Evolutionary conservation across 2,797 vertebrate genomes (phyloP).

Genomic region (Anguilla obscura): DNA sequence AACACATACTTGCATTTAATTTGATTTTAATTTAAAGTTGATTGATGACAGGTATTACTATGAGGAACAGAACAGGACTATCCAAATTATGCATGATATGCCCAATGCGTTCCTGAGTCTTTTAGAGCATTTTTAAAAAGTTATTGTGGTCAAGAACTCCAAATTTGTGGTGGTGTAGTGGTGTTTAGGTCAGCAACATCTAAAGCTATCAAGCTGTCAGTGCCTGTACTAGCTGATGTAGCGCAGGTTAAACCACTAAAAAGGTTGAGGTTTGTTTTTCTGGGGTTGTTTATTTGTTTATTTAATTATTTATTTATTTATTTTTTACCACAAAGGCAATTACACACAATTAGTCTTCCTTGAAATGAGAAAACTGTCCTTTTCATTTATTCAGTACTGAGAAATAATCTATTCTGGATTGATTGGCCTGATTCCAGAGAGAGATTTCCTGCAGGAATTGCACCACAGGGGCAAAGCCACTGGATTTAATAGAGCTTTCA

Average conservation of each 20-base stretch:
- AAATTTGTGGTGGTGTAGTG: neutral
- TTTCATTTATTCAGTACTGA: neutral
- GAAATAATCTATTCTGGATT: neutral
- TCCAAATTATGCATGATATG: too few species aligned
- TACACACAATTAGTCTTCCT: neutral
- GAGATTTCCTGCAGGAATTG: neutral
- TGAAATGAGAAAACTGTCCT: too few species aligned
- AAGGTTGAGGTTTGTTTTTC: neutral
- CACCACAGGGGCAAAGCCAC: neutral
- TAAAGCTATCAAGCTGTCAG: neutral
- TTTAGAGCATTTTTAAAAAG: too few species aligned
- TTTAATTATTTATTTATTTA: too few species aligned
- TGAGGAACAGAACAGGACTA: too few species aligned
- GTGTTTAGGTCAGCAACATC: neutral
- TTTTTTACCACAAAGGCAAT: neutral
- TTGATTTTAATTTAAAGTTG: neutral
- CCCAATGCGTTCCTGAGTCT: too few species aligned
- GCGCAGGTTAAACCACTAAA: neutral
- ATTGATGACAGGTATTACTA: too few species aligned
- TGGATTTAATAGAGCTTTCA: neutral
- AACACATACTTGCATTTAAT: neutral
- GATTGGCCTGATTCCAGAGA: neutral
- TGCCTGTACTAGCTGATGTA: neutral
- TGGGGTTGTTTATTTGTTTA: too few species aligned
- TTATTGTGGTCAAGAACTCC: too few species aligned